Base-by-base conservation (phyloP, 2,888 invertebrate species). In the Eupithecia subumbrata region DNA sequence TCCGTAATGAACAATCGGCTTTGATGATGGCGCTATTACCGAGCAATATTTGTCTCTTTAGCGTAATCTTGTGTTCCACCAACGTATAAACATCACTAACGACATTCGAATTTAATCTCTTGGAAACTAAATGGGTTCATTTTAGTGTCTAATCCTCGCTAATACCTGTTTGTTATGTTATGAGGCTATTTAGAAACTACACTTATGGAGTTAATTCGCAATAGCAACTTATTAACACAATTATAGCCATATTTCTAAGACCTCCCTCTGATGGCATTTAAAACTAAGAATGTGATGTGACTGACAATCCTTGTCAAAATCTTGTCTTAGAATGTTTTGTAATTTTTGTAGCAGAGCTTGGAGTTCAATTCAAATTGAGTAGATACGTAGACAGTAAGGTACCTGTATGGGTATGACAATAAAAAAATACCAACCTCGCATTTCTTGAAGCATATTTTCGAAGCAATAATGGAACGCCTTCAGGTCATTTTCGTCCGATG, bases 401-500 rank as follows among this genome's bases (percentile, higher is more conserved):
- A 22, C n/a, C 18, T 45, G 14, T 12, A 12, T 56, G 22, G 52
- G 22, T 37, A 76, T 45, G 67, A 30, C 66, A 73, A 72, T 73
- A 72, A 73, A 22, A 74, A 79, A 76, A 79, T 79, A 78, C 78
- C 76, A 71, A 69, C 45, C 64, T 60, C 63, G 69, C 71, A 75
- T 78, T 75, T 73, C 75, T 77, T 79, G 70, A 68, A 74, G 52
- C 86, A 88, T 88, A 87, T 85, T 84, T 64, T 81, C 80, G 83
- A 71, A 77, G 77, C 86, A 89, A 88, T 88, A 88, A 89, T 88
- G 89, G 82, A 81, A 79, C 81, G 83, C 80, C 85, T 84, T 87
- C 85, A 86, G 89, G 88, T 90, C 90, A 90, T 91, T 91, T 90
- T 89, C 87, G 87, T 88, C 86, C 86, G 87, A 89, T 91, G 90